phyloP scores from a whole-genome alignment of 2,113 vertebrate genomes.

The Merops nubicus region DNA sequence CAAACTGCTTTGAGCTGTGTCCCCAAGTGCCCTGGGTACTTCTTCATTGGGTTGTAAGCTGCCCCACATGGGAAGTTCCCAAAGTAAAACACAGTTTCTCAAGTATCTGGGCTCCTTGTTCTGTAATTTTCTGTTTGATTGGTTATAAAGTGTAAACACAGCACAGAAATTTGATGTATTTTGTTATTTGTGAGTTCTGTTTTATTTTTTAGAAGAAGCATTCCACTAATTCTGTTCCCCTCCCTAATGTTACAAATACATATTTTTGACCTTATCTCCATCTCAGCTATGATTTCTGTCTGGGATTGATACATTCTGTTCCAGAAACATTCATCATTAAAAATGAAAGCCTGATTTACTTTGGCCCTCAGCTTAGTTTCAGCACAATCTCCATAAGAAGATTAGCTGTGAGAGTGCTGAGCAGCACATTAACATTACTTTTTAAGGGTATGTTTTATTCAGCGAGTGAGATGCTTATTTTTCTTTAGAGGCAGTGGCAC shows the following conservation, averaged over 20 bases:
- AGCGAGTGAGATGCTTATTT: slow-evolving; percentile 39
- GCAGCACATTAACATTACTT: slow-evolving; percentile 58
- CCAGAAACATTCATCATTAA: slow-evolving; percentile 59
- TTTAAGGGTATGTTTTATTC: slow-evolving; percentile 71
- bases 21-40: not conserved
- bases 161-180: not conserved
- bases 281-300: slow-evolving; percentile 52
- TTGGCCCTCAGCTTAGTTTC: slow-evolving; percentile 51
- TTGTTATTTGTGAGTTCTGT: not conserved
- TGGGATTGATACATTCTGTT: slow-evolving; percentile 60
- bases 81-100: not conserved
- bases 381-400: slow-evolving; percentile 39
- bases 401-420: slow-evolving; percentile 34
- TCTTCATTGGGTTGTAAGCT: not conserved
- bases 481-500: slow-evolving; percentile 23
- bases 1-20: not conserved
- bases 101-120: not conserved
- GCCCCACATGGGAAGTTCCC: not conserved
- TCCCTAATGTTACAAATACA: slow-evolving; percentile 16
- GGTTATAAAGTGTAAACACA: not conserved
- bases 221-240: not conserved
- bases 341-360: slow-evolving; percentile 62
- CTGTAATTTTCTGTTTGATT: not conserved
- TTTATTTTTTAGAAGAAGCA: not conserved
- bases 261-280: slow-evolving; percentile 56